Evolutionary conservation across 2,888 invertebrate species (phyloP).

Genomic region (Fabriciana adippe): DNA sequence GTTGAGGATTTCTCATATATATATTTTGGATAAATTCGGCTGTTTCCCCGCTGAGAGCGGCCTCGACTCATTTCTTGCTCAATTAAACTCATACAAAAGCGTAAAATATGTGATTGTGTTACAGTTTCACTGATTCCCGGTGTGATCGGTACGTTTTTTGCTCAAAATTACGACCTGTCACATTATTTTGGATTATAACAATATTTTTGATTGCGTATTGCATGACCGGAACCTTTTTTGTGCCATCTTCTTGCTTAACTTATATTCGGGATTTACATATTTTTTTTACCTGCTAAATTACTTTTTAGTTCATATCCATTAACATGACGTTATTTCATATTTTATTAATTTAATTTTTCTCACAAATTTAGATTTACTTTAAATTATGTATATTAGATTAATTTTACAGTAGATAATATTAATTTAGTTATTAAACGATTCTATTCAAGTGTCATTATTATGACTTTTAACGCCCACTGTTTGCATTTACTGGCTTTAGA

Average conservation of each 20-base stretch:
- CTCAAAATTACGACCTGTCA: constrained; percentile 71
- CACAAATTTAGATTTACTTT: constrained; percentile 4
- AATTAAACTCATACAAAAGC: constrained; percentile 78
- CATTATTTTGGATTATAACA: constrained; percentile 74
- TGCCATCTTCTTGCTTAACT: constrained; percentile 37
- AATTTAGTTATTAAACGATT: neutral
- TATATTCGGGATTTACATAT: constrained; percentile 42
- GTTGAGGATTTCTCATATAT: constrained; percentile 70
- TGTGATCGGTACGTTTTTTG: constrained; percentile 59
- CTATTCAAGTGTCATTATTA: constrained; percentile 52
- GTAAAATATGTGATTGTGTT: constrained; percentile 78
- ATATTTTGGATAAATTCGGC: constrained; percentile 75
- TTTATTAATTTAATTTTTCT: constrained; percentile 18
- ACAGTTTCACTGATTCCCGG: constrained; percentile 64
- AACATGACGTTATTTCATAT: constrained; percentile 20
- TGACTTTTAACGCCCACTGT: constrained; percentile 54
- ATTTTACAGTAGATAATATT: neutral
- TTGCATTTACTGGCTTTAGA: constrained; percentile 27
- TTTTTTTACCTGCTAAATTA: constrained; percentile 42
- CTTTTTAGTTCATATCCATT: constrained; percentile 29
- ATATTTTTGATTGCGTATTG: constrained; percentile 71
- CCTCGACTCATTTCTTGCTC: constrained; percentile 71
- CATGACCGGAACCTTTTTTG: constrained; percentile 51
- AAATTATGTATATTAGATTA: constrained; percentile 1
- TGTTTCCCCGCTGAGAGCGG: constrained; percentile 74